Evolutionary conservation across 35 echinoderm and acorn worm species (phyloP).

Genomic region (Apostichopus californicus): DNA sequence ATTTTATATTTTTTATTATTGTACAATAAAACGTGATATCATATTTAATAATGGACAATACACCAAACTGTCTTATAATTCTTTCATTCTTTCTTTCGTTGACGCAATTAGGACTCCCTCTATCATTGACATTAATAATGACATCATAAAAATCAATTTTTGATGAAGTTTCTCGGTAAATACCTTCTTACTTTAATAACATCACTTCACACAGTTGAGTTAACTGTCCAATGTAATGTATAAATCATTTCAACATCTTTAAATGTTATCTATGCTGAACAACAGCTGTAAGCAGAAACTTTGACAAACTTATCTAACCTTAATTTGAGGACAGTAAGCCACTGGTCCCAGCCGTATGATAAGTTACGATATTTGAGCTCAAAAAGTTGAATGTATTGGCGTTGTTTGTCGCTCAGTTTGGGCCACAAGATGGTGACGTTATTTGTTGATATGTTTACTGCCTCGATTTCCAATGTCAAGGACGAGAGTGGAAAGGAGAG

Average conservation of each 20-base stretch:
- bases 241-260: too few species aligned
- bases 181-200: too few species aligned
- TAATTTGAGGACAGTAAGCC: conserved; percentile 71
- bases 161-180: too few species aligned
- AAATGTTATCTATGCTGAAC: not conserved
- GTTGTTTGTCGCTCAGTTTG: conserved; percentile 77
- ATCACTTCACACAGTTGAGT: too few species aligned
- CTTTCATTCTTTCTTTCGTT: too few species aligned
- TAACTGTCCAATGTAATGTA: too few species aligned
- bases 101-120: too few species aligned
- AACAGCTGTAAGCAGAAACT: not conserved
- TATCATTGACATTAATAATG: not conserved
- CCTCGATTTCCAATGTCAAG: conserved; percentile 77
- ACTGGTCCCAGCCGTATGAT: conserved; percentile 61
- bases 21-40: too few species aligned
- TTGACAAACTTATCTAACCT: conserved; percentile 23
- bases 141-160: not conserved
- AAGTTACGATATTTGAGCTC: conserved; percentile 75
- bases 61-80: too few species aligned
- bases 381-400: conserved; percentile 79
- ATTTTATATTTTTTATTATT: too few species aligned
- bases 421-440: conserved; percentile 81
- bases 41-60: too few species aligned
- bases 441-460: conserved; percentile 60
- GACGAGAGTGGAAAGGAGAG: conserved; percentile 70